Percentiles rank a stretch among this genome's conserved stretches.
Evolutionary conservation across 1,140 invertebrate genomes (phyloP).

Genomic region (Listronotus bonariensis): DNA sequence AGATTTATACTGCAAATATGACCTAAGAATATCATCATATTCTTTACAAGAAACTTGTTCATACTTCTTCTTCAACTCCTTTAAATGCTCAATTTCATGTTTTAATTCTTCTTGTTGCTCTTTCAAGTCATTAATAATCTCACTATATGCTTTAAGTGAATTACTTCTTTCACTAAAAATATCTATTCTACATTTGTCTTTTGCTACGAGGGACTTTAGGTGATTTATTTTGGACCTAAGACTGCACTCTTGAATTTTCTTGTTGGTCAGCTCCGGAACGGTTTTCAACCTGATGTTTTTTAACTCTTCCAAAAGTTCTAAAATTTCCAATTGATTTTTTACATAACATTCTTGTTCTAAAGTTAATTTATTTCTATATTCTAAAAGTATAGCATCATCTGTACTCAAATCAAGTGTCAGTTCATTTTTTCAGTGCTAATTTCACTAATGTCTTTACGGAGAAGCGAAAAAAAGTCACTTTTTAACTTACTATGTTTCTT

Average conservation of each 20-base stretch:
- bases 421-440: background rate
- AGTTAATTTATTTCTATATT: slow-evolving; percentile 34
- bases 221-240: slow-evolving; percentile 37
- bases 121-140: slow-evolving; percentile 45
- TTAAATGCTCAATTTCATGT: slow-evolving; percentile 40
- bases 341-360: slow-evolving; percentile 39
- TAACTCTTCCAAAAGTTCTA: slow-evolving; percentile 42
- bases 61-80: slow-evolving; percentile 45
- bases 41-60: slow-evolving; percentile 44
- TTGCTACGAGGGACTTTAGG: slow-evolving; percentile 38
- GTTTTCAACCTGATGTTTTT: slow-evolving; percentile 34
- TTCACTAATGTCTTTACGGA: background rate
- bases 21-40: slow-evolving; percentile 47
- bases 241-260: slow-evolving; percentile 41
- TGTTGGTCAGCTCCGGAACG: slow-evolving; percentile 27
- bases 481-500: slow-evolving; percentile 19
- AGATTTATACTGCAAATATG: slow-evolving; percentile 46
- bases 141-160: slow-evolving; percentile 44
- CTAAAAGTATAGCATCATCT: slow-evolving; percentile 29
- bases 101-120: slow-evolving; percentile 43
- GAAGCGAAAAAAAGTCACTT: slow-evolving; percentile 6
- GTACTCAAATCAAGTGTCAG: slow-evolving; percentile 17
- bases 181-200: slow-evolving; percentile 40
- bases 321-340: slow-evolving; percentile 34
- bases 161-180: slow-evolving; percentile 45